These are phyloP conservation scores for Brassicogethes aeneus DNA, from an alignment of 2,888 invertebrate genomes.

Conservation along the genomic window DNA sequence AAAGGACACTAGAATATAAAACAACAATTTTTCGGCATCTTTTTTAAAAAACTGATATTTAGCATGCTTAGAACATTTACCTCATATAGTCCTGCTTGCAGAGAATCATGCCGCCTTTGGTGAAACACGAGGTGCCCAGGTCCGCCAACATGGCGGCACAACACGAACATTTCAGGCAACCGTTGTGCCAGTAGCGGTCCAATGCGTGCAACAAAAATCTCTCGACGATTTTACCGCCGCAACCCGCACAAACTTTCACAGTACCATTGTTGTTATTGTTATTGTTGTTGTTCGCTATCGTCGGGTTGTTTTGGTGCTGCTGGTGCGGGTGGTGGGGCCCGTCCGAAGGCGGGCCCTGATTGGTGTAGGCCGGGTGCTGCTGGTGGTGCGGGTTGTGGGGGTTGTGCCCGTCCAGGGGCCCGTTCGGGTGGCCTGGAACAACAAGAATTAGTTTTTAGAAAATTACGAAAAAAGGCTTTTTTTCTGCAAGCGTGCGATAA, in stretches of 20 bases:
- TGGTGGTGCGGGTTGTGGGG: constrained; percentile 40
- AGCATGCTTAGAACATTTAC: no score
- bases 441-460: constrained; percentile 9
- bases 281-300: constrained; percentile 49
- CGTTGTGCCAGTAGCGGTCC: constrained; percentile 94
- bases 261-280: constrained; percentile 46
- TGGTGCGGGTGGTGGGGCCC: constrained; percentile 36
- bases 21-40: no score
- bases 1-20: no score
- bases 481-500: background rate
- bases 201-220: constrained; percentile 85
- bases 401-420: constrained; percentile 29
- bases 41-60: no score
- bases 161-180: constrained; percentile 88
- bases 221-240: constrained; percentile 86
- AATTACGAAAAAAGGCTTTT: background rate
- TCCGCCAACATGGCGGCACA: constrained; percentile 85
- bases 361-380: constrained; percentile 41
- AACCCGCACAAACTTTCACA: constrained; percentile 81
- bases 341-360: constrained; percentile 42
- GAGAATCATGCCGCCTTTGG: constrained; percentile 87
- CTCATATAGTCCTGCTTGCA: constrained; percentile 93
- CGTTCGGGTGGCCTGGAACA: constrained; percentile 36
- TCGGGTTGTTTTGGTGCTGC: constrained; percentile 51
- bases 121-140: constrained; percentile 85